Evolutionary conservation across 2,113 vertebrate genomes (phyloP).

Genomic region (Myrmecophaga tridactyla): DNA sequence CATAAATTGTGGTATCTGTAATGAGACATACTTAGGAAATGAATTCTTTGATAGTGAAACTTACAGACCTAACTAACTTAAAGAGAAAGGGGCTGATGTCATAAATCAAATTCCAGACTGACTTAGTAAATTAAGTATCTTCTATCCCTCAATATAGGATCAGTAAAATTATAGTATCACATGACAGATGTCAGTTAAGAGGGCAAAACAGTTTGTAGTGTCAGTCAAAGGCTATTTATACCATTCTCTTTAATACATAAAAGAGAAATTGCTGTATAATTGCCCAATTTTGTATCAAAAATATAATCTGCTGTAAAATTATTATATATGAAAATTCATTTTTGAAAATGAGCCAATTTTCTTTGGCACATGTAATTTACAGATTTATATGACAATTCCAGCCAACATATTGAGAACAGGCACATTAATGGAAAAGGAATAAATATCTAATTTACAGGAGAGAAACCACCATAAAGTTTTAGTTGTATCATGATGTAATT

Average conservation of each 20-base stretch:
- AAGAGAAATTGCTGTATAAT: slow-evolving; percentile 60
- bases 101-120: slow-evolving; percentile 40
- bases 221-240: slow-evolving; percentile 47
- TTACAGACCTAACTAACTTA: neutral
- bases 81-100: neutral
- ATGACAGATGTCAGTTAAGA: slow-evolving; percentile 42
- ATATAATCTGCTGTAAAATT: slow-evolving; percentile 46
- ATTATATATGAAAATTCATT: slow-evolving; percentile 55
- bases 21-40: neutral
- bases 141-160: slow-evolving; percentile 25
- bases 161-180: slow-evolving; percentile 32
- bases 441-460: slow-evolving; percentile 52
- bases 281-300: slow-evolving; percentile 49
- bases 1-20: neutral
- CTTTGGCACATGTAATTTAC: slow-evolving; percentile 63
- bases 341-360: slow-evolving; percentile 65
- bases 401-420: slow-evolving; percentile 56
- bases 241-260: slow-evolving; percentile 41
- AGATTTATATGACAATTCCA: slow-evolving; percentile 61
- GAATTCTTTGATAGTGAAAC: neutral
- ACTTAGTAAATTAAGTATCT: slow-evolving; percentile 28
- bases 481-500: slow-evolving; percentile 52
- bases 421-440: slow-evolving; percentile 54
- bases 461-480: slow-evolving; percentile 41
- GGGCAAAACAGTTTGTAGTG: neutral